Percentiles rank a stretch among this genome's conserved stretches.
phyloP scores from a whole-genome alignment of 1,140 invertebrate species.

The Antheraea mylitta region DNA sequence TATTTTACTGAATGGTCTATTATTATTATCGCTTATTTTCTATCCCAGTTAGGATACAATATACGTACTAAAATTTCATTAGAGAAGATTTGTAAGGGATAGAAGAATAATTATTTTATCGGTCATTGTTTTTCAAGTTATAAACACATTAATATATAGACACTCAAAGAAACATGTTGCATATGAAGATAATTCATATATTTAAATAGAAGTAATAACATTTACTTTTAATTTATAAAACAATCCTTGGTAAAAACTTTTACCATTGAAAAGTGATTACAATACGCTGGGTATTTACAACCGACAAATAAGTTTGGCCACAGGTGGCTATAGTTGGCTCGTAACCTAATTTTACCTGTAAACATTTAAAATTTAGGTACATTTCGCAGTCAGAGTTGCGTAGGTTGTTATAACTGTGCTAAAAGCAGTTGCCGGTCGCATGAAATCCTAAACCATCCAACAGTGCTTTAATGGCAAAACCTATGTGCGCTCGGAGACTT shows the following conservation, averaged over 20 bases:
- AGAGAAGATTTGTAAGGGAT: no score
- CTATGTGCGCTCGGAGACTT: conserved; percentile 19
- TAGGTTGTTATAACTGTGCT: conserved; percentile 26
- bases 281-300: background rate
- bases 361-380: conserved; percentile 51
- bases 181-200: no score
- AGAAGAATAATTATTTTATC: no score
- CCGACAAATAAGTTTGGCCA: conserved; percentile 22
- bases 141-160: no score
- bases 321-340: conserved; percentile 50
- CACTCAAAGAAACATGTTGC: no score
- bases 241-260: background rate
- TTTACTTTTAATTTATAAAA: background rate
- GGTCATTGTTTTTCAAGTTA: no score
- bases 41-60: no score
- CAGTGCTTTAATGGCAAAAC: conserved; percentile 17
- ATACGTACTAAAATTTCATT: no score
- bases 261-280: background rate
- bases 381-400: conserved; percentile 28
- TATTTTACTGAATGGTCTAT: no score
- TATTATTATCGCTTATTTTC: no score
- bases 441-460: conserved; percentile 22
- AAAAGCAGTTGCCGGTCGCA: conserved; percentile 26
- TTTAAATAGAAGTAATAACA: no score
- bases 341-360: conserved; percentile 45